A percentile compares a stretch with the other conserved stretches of the same genome.
phyloP scores from a whole-genome alignment of 2,797 vertebrate genomes.

The Zalophus californianus region DNA sequence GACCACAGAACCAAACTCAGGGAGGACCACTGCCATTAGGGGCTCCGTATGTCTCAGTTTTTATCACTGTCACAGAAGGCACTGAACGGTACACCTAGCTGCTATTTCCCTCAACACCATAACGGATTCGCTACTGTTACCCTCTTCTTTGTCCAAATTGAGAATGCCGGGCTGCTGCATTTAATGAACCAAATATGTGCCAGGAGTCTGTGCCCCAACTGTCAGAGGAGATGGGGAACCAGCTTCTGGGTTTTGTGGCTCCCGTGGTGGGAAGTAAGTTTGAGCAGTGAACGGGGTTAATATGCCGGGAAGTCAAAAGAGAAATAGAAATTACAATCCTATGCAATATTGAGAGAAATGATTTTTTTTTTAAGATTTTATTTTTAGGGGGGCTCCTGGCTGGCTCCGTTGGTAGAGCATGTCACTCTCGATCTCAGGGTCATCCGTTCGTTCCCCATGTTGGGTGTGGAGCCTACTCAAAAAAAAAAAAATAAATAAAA shows the following conservation, averaged over 20 bases:
- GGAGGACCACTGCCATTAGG: neutral
- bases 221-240: neutral
- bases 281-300: neutral
- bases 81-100: neutral
- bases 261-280: neutral
- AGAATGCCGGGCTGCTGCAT: neutral
- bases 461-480: neutral
- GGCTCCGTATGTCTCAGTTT: neutral
- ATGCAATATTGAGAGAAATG: neutral
- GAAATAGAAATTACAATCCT: neutral
- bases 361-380: neutral
- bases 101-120: neutral
- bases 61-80: neutral
- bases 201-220: neutral
- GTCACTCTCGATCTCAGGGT: neutral
- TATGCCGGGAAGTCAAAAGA: neutral
- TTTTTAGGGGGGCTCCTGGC: neutral
- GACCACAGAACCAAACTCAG: neutral
- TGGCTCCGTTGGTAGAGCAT: neutral
- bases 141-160: neutral
- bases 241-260: neutral
- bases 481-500: neutral
- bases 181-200: neutral
- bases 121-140: neutral
- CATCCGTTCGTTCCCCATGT: neutral